Evolutionary conservation across 2,113 vertebrate genomes (phyloP), one percentile per base, ranked within the genome.

Genomic region (Crotalus horridus): DNA sequence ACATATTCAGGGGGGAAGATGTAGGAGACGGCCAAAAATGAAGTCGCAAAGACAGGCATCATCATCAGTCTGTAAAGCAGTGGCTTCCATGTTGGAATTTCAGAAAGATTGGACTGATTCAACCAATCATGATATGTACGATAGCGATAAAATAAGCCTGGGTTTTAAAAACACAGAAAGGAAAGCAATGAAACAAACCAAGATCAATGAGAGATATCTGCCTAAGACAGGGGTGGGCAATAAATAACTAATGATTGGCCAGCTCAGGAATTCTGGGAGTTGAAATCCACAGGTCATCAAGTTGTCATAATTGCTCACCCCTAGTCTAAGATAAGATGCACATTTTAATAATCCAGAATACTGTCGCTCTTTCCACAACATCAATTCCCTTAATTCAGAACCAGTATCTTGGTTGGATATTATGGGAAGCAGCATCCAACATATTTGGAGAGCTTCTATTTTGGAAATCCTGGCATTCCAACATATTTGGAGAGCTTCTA

Each of bases 141-240:
- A 96, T 98, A 99, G 69, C 98, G 98, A 95, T 98, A 99, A 96
- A 99, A 99, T 0, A 98, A 98, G 43, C 99, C 99, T 99, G 96
- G 69, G 91, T 46, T 64, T 23, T n/a, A 90, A 24, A 59, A 81
- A 81, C 74, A 81, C 17, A 81, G 33, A 43, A 81, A 20, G 20
- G 33, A 81, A 81, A 43, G n/a, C 33, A 81, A 81, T 21, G 33
- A 46, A 59, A 5, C 3, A 59, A 8, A 54, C 5, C 29, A 11
- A 43, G 61, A 61, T 8, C 43, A 39, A 39, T 13, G 20, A 74
- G 64, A 74, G 29, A 33, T 33, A 74, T 74, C 64, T 74, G 4
- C 15, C 29, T 74, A 33, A 74, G n/a, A 33, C 8, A 88, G 33
- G 53, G 29, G 0, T 29, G 24, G 12, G 43, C 58, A 23, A 6